A percentile compares a stretch with the other conserved stretches of the same genome.
phyloP scores from a whole-genome alignment of 2,113 vertebrate genomes.

The Scortum barcoo region DNA sequence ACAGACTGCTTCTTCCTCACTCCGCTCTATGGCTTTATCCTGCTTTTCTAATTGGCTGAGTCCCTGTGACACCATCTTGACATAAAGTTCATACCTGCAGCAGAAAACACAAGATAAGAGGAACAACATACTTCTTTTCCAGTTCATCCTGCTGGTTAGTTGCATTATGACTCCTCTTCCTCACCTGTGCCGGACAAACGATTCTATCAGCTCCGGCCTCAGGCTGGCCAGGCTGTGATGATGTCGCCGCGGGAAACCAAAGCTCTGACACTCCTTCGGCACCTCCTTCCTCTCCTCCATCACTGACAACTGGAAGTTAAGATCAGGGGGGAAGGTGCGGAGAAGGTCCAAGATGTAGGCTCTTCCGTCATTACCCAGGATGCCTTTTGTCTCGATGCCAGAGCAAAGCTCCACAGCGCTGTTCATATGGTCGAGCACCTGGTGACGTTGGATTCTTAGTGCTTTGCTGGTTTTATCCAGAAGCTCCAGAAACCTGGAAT shows the following conservation, averaged over 20 bases:
- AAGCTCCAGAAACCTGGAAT: slow-evolving; percentile 87
- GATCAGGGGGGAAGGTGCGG: slow-evolving; percentile 93
- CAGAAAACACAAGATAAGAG: neutral
- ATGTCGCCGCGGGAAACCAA: slow-evolving; percentile 90
- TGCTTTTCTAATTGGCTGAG: slow-evolving; percentile 87
- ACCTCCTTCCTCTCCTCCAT: slow-evolving; percentile 85
- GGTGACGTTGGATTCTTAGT: slow-evolving; percentile 91
- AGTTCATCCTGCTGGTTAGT: neutral
- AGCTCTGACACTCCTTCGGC: slow-evolving; percentile 87
- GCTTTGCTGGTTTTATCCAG: slow-evolving; percentile 92
- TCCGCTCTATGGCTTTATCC: slow-evolving; percentile 2
- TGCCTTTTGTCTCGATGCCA: slow-evolving; percentile 95
- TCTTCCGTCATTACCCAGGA: slow-evolving; percentile 94
- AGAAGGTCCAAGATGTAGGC: slow-evolving; percentile 95
- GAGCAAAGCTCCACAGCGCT: slow-evolving; percentile 93
- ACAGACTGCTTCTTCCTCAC: slow-evolving; percentile 17
- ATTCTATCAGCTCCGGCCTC: slow-evolving; percentile 92
- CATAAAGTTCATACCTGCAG: slow-evolving; percentile 59
- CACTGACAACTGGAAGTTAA: slow-evolving; percentile 90
- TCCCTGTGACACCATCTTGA: slow-evolving; percentile 87
- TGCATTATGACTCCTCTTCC: neutral
- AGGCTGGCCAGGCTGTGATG: slow-evolving; percentile 91
- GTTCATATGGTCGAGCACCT: slow-evolving; percentile 90
- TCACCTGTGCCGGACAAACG: slow-evolving; percentile 93
- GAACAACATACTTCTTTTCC: neutral